Evolutionary conservation across 2,113 vertebrate species (phyloP), one percentile per base, ranked within the genome.

Genomic region (Cyphomyrus discorhynchus): DNA sequence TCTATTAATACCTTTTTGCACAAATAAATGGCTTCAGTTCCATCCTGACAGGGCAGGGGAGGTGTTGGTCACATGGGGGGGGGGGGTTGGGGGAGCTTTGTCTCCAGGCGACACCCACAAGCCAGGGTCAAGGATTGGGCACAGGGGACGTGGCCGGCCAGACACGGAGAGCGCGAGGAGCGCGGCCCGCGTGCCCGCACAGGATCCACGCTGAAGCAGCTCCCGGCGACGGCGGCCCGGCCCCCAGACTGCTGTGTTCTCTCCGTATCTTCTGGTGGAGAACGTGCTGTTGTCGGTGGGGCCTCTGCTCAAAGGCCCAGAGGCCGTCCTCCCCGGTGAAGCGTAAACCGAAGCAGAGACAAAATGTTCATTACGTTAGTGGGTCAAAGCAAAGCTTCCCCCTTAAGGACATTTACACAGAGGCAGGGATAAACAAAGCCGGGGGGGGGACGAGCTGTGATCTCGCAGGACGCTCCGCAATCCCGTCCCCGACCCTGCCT

Each of bases 1-100:
- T 88, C 87, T 88, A 88, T 88, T 88, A 62, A 88, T 62, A 88
- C 52, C 52, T 45, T 50, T 58, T 58, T 17, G 35, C 86, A 62
- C 86, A 21, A 88, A 88, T 45, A 45, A 58, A 88, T 8, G 84
- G 84, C 84, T 52, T n/a, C 35, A 5, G 39, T 21, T 42, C 19
- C 27, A 42, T 62, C 86, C 85, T 53, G 85, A 35, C n/a, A 7
- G 85, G 85, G 47, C 49, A 35, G 46, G 3, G 1, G n/a, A 52
- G 21, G 85, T 52, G 85, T 66, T 31, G 62, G 58, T 27, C 56
- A 46, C 19, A 84, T 17, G 47, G 17, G 42, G 42, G 83, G 47
- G 17, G 42, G 42, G 83, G 24, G 10, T 2, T 2, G 17, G 46
- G 10, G 83, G 8, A 24, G 50, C 2, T 42, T 35, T 1, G 35